These are phyloP conservation scores for Ardeotis arabs DNA, from an alignment of 2,113 vertebrate species.

Conservation along the genomic window DNA sequence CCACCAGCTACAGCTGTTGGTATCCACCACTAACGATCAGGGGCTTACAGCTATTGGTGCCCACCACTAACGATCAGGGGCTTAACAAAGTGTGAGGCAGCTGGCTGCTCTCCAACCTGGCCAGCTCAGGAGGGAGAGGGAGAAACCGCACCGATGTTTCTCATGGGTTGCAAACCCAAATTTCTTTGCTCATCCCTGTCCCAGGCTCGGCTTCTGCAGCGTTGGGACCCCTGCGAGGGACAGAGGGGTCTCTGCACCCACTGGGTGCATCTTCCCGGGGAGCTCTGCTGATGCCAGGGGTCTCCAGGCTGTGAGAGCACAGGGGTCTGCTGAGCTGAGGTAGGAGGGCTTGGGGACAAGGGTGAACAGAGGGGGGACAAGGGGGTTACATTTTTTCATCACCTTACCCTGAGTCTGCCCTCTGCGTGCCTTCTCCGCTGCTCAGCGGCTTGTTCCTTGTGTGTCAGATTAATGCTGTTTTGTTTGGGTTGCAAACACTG, in stretches of 20 bases:
- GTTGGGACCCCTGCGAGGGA: accelerated
- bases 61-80: background rate
- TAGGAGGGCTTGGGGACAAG: background rate
- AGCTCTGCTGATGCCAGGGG: background rate
- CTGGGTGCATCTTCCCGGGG: background rate
- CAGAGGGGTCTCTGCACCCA: background rate
- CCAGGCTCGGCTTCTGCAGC: accelerated
- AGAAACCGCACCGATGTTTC: background rate
- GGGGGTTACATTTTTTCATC: background rate
- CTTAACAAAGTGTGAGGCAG: background rate
- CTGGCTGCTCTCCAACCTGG: background rate
- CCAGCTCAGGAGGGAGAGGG: background rate
- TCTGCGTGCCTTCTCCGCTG: accelerated
- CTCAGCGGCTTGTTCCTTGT: accelerated
- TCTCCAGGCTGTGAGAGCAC: background rate
- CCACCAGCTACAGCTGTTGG: background rate
- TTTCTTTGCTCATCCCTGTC: background rate
- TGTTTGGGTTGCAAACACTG: background rate
- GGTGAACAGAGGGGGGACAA: accelerated
- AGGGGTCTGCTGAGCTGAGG: background rate
- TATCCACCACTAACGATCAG: background rate
- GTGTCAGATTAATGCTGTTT: background rate
- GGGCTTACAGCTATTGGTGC: background rate
- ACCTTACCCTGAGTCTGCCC: background rate
- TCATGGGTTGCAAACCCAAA: background rate